Evolutionary conservation across 2,113 vertebrate genomes (phyloP).

Genomic region (Hemichromis elongatus): DNA sequence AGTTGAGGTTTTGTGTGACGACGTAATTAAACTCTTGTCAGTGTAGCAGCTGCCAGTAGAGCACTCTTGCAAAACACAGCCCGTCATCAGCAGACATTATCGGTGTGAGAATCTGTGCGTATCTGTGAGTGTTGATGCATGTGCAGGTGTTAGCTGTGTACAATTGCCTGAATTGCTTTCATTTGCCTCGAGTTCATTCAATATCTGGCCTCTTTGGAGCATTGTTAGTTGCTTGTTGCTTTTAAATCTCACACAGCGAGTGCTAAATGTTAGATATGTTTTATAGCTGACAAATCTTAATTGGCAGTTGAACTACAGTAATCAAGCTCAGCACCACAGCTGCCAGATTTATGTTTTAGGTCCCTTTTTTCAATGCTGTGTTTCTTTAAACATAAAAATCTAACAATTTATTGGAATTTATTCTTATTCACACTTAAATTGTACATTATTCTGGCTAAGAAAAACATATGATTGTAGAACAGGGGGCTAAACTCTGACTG

Average conservation of each 20-base stretch:
- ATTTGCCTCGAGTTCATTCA: conserved; percentile 26
- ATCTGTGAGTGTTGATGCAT: conserved; percentile 7
- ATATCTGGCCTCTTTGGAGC: not conserved
- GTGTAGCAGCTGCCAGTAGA: conserved; percentile 30
- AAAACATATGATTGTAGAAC: not conserved
- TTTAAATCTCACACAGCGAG: conserved; percentile 1
- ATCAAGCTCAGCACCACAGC: not conserved
- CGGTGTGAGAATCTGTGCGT: not conserved
- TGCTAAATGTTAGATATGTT: conserved; percentile 9
- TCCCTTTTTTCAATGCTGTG: not conserved
- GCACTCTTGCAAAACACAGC: conserved; percentile 31
- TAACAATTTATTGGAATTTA: not conserved
- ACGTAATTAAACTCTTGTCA: not conserved
- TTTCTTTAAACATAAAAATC: not conserved
- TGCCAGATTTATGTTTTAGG: not conserved
- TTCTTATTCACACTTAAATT: not conserved
- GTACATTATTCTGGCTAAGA: not conserved
- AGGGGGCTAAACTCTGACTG: not conserved
- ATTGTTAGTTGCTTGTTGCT: not conserved
- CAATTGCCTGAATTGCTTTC: conserved; percentile 28
- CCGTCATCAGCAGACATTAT: conserved; percentile 35
- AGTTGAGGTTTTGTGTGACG: not conserved
- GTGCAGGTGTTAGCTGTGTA: not conserved
- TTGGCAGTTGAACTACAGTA: not conserved
- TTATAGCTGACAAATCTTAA: conserved; percentile 18